A percentile compares a stretch with the other conserved stretches of the same genome.
Conservation (phyloP, 2,113 vertebrate species). For the mouse (Mus musculus) region DNA sequence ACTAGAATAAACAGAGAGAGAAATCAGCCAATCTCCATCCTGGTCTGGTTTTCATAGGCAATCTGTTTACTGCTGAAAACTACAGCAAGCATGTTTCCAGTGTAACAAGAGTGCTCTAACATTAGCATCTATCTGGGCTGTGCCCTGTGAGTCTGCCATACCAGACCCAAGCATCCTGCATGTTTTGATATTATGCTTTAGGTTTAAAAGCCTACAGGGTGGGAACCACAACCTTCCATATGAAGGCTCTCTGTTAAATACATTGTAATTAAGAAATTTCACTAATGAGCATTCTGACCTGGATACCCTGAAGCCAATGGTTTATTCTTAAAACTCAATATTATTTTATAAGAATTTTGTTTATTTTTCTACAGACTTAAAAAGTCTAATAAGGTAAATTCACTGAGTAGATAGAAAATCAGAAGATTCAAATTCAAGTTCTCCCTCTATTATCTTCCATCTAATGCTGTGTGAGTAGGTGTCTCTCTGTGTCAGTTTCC, state of each 20-base stretch:
- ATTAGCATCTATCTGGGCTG: neutral
- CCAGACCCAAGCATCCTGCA: neutral
- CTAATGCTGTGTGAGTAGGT: neutral
- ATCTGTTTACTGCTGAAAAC: conserved; percentile 34
- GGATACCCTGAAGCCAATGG: neutral
- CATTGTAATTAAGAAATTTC: neutral
- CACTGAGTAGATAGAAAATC: neutral
- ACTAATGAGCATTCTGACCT: neutral
- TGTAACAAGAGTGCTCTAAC: neutral
- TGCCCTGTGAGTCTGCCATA: neutral
- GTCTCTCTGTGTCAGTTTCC: conserved; percentile 6
- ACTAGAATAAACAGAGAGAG: neutral
- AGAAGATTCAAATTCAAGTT: conserved; percentile 15
- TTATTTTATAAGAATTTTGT: neutral
- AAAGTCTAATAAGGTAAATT: neutral
- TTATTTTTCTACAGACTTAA: neutral
- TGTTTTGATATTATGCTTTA: neutral
- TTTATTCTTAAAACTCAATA: conserved; percentile 10
- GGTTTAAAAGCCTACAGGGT: neutral
- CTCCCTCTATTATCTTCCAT: neutral
- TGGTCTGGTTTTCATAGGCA: neutral
- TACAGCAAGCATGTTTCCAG: neutral
- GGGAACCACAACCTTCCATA: neutral
- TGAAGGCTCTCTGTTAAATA: neutral
- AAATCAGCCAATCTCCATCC: neutral